These are phyloP conservation scores for Papilio dardanus DNA, from an alignment of 1,140 invertebrate genomes.

Conservation along the genomic window DNA sequence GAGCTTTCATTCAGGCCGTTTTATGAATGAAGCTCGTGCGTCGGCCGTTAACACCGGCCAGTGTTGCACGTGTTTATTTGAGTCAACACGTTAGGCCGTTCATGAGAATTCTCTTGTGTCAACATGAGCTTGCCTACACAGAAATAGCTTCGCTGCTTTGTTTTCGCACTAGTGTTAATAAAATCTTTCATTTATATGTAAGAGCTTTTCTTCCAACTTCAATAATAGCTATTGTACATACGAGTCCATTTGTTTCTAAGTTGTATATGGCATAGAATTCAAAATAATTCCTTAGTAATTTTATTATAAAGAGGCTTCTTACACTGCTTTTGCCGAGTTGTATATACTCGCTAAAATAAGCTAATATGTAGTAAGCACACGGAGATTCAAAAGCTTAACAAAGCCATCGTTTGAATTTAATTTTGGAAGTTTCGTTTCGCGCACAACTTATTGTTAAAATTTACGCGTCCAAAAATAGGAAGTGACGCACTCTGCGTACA, in stretches of 20 bases:
- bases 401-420: background rate
- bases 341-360: background rate
- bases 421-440: background rate
- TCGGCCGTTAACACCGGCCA: constrained; percentile 43
- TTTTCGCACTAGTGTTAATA: constrained; percentile 61
- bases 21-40: constrained; percentile 73
- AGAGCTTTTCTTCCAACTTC: constrained; percentile 34
- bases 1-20: constrained; percentile 75
- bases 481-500: constrained; percentile 15
- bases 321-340: background rate
- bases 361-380: background rate
- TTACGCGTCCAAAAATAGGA: constrained; percentile 14
- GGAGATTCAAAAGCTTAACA: background rate
- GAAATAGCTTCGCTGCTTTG: constrained; percentile 74
- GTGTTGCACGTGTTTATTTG: constrained; percentile 72
- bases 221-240: constrained; percentile 27
- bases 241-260: constrained; percentile 11
- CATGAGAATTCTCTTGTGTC: constrained; percentile 79
- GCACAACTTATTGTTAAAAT: constrained; percentile 18
- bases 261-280: background rate
- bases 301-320: too few species aligned
- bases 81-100: constrained; percentile 73
- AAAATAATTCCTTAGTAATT: too few species aligned
- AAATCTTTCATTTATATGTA: constrained; percentile 38
- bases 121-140: constrained; percentile 71